Evolutionary conservation across 2,797 vertebrate genomes (phyloP), one percentile per base, ranked within the genome.

Genomic region (Pagetopsis macropterus): DNA sequence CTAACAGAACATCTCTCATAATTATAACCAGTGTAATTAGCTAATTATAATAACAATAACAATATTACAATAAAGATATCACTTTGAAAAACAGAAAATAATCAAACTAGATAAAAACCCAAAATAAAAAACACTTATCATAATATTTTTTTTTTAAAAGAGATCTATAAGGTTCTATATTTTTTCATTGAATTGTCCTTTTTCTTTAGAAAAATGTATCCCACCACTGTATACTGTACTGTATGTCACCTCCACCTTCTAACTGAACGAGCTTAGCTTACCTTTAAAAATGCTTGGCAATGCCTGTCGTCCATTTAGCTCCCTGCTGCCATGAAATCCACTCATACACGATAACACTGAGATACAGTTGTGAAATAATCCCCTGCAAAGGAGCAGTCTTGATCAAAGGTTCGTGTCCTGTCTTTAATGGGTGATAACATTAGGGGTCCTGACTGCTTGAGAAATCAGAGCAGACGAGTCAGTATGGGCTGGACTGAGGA

Each of bases 21-120:
- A 93, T 93, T 89, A 91, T 93, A 94, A 94, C 93, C 89, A 92
- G 90, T 93, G 91, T 94, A 93, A 92, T 94, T 90, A 91, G 90
- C 94, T 94, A 95, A 95, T 94, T 91, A 95, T 92, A 94, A 94
- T 94, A 95, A 94, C 92, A 95, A 93, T 93, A 95, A 95, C 94
- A 95, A 95, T 95, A 95, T 93, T 94, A 95, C 94, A 95, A 94
- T 94, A 93, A 95, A 95, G 91, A 93, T 92, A 95, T 93, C 93
- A 95, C 91, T 93, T 93, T 83, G 89, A 89, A 86, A 87, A 85
- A 88, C 76, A 43, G 77, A 86, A 87, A 90, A 88, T 80, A 91
- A 90, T 86, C 76, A 93, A 94, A 94, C 91, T 90, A 93, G 91
- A 91, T 93, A 91, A 94, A 94, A 94, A 93, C 82, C 82, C 87